phyloP scores from a whole-genome alignment of 2,888 invertebrate species.

The Oeneis ivallda region DNA sequence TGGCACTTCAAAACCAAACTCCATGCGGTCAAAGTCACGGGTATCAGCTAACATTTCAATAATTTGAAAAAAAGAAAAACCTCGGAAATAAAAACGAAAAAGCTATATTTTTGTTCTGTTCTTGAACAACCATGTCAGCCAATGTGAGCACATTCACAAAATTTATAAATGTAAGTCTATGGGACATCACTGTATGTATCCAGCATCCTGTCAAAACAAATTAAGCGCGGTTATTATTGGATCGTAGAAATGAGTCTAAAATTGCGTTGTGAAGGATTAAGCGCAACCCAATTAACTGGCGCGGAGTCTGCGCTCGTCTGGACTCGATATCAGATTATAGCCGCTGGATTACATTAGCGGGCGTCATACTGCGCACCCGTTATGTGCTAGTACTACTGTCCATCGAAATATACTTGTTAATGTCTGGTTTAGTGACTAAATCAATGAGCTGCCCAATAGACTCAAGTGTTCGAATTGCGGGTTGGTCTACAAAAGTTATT shows the following conservation, averaged over 20 bases:
- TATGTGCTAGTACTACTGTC: slow-evolving; percentile 6
- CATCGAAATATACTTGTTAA: not conserved
- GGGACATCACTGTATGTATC: too few species aligned
- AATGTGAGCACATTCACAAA: not conserved
- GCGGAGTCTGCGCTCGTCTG: slow-evolving; percentile 64
- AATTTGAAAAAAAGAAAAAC: too few species aligned
- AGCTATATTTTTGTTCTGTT: too few species aligned
- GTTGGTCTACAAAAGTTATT: too few species aligned
- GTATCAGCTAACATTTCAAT: too few species aligned
- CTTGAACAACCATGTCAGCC: not conserved
- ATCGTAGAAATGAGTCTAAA: slow-evolving; percentile 66
- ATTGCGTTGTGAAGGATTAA: slow-evolving; percentile 73
- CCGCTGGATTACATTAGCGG: slow-evolving; percentile 66
- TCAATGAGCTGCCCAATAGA: too few species aligned
- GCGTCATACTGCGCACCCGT: slow-evolving; percentile 12
- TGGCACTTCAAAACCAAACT: too few species aligned
- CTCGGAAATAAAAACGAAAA: too few species aligned
- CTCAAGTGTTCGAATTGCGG: too few species aligned
- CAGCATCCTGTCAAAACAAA: slow-evolving; percentile 17
- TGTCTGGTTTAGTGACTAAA: too few species aligned
- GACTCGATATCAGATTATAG: slow-evolving; percentile 75
- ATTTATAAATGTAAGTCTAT: too few species aligned
- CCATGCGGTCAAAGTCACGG: too few species aligned
- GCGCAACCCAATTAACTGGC: slow-evolving; percentile 72
- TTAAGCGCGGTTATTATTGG: slow-evolving; percentile 54